Evolutionary conservation across 2,797 vertebrate species (phyloP), one percentile per base, ranked within the genome.

Genomic region (Gorsachius magnificus): DNA sequence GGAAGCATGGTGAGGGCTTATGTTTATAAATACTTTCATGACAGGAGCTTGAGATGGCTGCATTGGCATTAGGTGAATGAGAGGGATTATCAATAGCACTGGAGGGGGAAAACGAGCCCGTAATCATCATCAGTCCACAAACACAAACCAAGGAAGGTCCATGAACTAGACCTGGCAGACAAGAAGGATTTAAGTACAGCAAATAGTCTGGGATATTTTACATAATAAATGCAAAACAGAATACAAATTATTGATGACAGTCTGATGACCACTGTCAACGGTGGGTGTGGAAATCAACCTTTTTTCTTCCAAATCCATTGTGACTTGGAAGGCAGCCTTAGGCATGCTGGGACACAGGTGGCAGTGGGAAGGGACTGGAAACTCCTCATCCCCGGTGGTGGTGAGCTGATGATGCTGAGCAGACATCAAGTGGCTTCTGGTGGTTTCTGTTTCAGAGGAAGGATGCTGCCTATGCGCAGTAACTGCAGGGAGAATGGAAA

Each of bases 201-300:
- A 28, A 82, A 45, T 10, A 64, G 13, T 54, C 60, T 38, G 45
- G 38, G 46, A 26, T 65, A 24, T 60, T 89, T 77, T 60, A 28
- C 9, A 5, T 16, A 6, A 58, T 26, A 75, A 70, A 48, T 43
- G 12, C 50, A 50, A 64, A 71, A 6, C 24, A 61, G 15, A 72
- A 56, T 31, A 45, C 31, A 22, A 50, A 63, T 16, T 26, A 8
- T 38, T 72, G n/a, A 36, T 60, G 45, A 28, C 16, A 50, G 10
- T 11, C 41, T 64, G 45, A 53, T 56, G n/a, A n/a, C 24, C 36
- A 7, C 16, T 35, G 45, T 38, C 58, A 69, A 31, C 0, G 0
- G 28, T 2, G 20, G 51, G 63, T 16, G 24, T 38, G 11, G 41
- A 71, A 83, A 58, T 33, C 24, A 26, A 14, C 5, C 19, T 28